Conservation (phyloP, 2,888 invertebrate species). For the Ophion ellenae region DNA sequence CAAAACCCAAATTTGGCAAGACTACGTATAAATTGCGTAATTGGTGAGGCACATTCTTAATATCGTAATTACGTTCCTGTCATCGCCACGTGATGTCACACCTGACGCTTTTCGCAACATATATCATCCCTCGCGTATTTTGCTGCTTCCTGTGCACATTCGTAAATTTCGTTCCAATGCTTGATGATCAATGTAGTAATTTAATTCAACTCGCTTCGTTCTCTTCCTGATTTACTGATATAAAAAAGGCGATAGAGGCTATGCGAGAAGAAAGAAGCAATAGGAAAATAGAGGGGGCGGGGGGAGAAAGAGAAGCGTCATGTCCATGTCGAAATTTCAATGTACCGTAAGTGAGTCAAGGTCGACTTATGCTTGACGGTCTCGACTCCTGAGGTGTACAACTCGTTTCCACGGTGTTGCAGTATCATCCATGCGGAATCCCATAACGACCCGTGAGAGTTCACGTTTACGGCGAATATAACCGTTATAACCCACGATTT, state of each 20-base stretch:
- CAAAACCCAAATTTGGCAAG: too few species aligned
- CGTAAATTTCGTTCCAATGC: not conserved
- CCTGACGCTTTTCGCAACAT: not conserved
- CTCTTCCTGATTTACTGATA: not conserved
- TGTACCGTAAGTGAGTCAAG: constrained; percentile 63
- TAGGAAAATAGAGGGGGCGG: not conserved
- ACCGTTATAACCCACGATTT: constrained; percentile 61
- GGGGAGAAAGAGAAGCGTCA: not conserved
- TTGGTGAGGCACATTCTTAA: too few species aligned
- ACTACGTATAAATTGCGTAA: too few species aligned
- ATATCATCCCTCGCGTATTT: not conserved
- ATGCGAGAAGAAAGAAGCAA: not conserved
- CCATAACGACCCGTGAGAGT: constrained; percentile 57
- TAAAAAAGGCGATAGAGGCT: not conserved
- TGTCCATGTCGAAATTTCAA: constrained; percentile 42
- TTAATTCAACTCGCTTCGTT: not conserved
- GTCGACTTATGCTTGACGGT: constrained; percentile 42
- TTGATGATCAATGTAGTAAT: not conserved
- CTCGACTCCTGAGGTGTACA: constrained; percentile 9
- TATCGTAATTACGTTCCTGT: too few species aligned
- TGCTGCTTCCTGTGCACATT: not conserved
- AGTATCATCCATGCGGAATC: constrained; percentile 57
- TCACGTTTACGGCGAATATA: constrained; percentile 53
- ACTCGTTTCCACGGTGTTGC: constrained; percentile 29
- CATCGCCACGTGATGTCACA: too few species aligned